These are phyloP conservation scores for Hipposideros armiger DNA, from an alignment of 2,113 vertebrate genomes.

Conservation along the genomic window DNA sequence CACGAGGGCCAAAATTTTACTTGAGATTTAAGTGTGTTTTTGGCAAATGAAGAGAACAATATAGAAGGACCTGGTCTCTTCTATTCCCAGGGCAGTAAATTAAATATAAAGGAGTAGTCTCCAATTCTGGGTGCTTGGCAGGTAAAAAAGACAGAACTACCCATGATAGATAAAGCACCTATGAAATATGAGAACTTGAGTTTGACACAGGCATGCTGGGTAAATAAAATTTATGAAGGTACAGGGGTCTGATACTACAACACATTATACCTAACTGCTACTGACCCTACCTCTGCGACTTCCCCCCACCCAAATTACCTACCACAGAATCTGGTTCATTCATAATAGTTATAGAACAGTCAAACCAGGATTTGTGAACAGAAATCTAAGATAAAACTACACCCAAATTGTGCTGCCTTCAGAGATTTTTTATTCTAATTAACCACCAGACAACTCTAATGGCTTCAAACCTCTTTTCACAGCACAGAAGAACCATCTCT, in stretches of 20 bases:
- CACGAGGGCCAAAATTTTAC: not conserved
- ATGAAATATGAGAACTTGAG: not conserved
- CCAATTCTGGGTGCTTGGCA: not conserved
- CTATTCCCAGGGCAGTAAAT: not conserved
- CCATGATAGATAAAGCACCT: not conserved
- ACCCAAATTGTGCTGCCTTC: fast-evolving
- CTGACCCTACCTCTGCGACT: not conserved
- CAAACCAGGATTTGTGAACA: not conserved
- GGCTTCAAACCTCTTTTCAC: not conserved
- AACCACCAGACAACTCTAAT: not conserved
- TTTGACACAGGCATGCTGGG: fast-evolving
- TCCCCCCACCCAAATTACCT: not conserved
- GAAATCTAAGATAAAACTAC: not conserved
- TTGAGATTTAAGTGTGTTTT: not conserved
- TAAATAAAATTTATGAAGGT: not conserved
- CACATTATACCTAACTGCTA: not conserved
- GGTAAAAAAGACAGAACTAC: not conserved
- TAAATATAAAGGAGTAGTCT: not conserved
- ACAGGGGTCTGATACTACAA: not conserved
- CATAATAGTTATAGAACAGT: not conserved
- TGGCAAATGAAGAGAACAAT: not conserved
- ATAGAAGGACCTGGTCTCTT: not conserved
- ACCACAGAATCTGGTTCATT: not conserved
- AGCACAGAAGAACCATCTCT: no score
- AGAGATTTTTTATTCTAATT: not conserved